Percentiles rank a stretch among this genome's conserved stretches.
These are phyloP conservation scores for Drosophila lacertosa DNA, from an alignment of 1,140 invertebrate genomes.

Conservation along the genomic window DNA sequence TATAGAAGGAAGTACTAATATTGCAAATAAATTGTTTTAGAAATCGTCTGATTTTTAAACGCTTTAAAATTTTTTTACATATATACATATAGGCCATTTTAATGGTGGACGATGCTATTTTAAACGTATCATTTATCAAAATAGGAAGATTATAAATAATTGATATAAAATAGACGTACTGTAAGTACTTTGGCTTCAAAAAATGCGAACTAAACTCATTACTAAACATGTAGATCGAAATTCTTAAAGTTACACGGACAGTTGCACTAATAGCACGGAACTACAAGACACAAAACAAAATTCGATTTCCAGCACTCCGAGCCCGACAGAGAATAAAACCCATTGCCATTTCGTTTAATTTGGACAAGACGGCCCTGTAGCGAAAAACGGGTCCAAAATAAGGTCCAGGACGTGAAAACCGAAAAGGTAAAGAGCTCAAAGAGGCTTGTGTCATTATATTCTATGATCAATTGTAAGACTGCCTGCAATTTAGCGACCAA, in stretches of 20 bases:
- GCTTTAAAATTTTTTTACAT: no score
- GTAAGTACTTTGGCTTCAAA: slow-evolving; percentile 42
- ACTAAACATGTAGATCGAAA: slow-evolving; percentile 40
- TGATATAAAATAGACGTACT: neutral
- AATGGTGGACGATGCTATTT: slow-evolving; percentile 14
- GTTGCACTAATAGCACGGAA: slow-evolving; percentile 74
- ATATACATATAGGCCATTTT: no score
- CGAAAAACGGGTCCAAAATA: slow-evolving; percentile 7
- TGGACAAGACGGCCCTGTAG: slow-evolving; percentile 19
- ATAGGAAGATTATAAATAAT: slow-evolving; percentile 1
- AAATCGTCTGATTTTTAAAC: no score
- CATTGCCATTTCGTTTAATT: slow-evolving; percentile 61
- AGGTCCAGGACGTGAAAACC: slow-evolving; percentile 21
- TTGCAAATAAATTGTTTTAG: no score
- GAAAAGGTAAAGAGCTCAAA: neutral
- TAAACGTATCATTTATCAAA: slow-evolving; percentile 25
- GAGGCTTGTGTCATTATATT: slow-evolving; percentile 7
- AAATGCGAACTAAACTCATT: slow-evolving; percentile 49
- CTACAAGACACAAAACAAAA: slow-evolving; percentile 36
- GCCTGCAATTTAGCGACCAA: slow-evolving; percentile 52
- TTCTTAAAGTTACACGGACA: slow-evolving; percentile 54
- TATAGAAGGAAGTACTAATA: no score
- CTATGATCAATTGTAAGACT: slow-evolving; percentile 73
- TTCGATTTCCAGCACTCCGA: slow-evolving; percentile 4
- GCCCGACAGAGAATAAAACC: slow-evolving; percentile 5